phyloP scores from a whole-genome alignment of 2,797 vertebrate species.

The Hemitrygon akajei region DNA sequence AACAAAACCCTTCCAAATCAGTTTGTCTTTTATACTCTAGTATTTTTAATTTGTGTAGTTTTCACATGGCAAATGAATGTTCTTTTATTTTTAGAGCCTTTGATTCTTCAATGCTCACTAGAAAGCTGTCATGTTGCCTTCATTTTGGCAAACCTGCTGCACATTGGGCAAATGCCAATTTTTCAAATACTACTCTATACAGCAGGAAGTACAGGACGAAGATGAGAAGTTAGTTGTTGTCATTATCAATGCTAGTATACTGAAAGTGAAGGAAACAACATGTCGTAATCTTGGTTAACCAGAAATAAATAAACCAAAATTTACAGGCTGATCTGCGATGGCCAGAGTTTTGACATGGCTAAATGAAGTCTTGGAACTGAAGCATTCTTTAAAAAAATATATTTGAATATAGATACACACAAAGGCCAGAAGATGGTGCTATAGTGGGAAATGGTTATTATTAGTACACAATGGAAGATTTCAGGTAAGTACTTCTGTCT shows the following conservation, averaged over 20 bases:
- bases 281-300: background rate
- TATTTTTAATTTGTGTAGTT: constrained; percentile 10
- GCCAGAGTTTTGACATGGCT: background rate
- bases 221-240: background rate
- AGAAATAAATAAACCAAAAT: background rate
- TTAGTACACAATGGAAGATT: background rate
- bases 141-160: background rate
- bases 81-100: background rate
- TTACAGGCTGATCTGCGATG: background rate
- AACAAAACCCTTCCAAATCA: constrained; percentile 11
- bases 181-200: background rate
- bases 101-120: background rate
- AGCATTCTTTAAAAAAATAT: background rate
- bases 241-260: background rate
- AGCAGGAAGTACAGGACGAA: background rate
- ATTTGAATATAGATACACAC: background rate
- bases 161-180: background rate
- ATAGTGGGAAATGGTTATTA: background rate
- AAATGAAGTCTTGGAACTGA: too few species aligned
- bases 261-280: background rate
- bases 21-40: background rate
- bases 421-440: background rate
- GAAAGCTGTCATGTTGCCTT: constrained; percentile 12
- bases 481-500: background rate
- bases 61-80: background rate